phyloP scores from a whole-genome alignment of 2,113 vertebrate genomes.

The Guaruba guarouba region DNA sequence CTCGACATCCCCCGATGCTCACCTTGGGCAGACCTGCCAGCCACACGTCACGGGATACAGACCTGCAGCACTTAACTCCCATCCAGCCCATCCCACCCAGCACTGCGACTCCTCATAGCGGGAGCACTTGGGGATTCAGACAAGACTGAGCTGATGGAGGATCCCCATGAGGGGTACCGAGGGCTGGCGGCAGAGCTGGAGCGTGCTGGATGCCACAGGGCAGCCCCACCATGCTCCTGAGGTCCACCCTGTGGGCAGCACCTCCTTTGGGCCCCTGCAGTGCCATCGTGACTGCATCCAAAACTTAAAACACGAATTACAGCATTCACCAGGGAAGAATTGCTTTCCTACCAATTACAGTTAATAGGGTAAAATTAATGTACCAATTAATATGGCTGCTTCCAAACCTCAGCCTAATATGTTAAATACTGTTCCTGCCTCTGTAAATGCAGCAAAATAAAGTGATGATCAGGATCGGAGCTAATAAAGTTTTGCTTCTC shows the following conservation, averaged over 20 bases:
- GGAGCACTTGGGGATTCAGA: accelerated
- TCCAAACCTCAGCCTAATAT: slow-evolving; percentile 46
- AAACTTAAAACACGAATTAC: slow-evolving; percentile 69
- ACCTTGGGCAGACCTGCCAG: accelerated
- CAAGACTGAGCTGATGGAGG: accelerated
- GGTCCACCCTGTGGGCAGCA: neutral
- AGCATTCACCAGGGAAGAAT: slow-evolving; percentile 58
- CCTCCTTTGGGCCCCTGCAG: neutral
- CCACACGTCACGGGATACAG: accelerated
- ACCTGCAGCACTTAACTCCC: neutral
- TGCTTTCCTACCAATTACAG: slow-evolving; percentile 73
- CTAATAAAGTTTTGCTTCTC: slow-evolving; percentile 74
- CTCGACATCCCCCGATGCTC: accelerated
- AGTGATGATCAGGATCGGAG: slow-evolving; percentile 29
- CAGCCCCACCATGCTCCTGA: accelerated
- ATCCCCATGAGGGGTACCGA: accelerated
- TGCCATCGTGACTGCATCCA: slow-evolving; percentile 44
- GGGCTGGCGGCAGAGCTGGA: accelerated
- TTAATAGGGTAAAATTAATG: slow-evolving; percentile 79
- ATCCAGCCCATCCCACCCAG: neutral
- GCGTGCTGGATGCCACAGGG: accelerated
- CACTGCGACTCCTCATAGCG: accelerated
- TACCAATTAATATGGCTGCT: slow-evolving; percentile 76
- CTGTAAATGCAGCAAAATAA: neutral
- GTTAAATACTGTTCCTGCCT: slow-evolving; percentile 2